Percentiles rank a stretch among this genome's conserved stretches.
These are phyloP conservation scores for Tyrophagus putrescentiae DNA, from an alignment of 1,140 invertebrate species.

Conservation along the genomic window DNA sequence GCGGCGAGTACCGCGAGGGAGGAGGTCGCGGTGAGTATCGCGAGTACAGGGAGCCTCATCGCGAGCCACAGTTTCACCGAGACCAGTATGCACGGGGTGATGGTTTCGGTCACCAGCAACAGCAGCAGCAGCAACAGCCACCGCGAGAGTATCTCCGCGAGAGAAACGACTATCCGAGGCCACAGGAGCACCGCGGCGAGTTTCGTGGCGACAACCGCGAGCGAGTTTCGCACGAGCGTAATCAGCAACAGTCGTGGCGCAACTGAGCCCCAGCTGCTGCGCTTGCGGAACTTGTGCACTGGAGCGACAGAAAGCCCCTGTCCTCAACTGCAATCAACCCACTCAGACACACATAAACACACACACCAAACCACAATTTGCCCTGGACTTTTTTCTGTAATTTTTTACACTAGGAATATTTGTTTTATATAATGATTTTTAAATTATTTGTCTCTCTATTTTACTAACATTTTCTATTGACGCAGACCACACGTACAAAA, in stretches of 20 bases:
- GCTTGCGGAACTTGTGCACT: too few species aligned
- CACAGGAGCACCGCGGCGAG: neutral
- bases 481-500: too few species aligned
- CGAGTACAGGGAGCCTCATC: neutral
- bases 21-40: neutral
- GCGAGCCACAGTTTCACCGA: neutral
- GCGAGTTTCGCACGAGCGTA: neutral
- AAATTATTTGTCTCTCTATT: too few species aligned
- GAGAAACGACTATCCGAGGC: neutral
- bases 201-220: neutral
- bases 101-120: neutral
- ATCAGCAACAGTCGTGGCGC: neutral
- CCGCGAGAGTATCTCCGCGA: neutral
- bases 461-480: too few species aligned
- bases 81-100: slow-evolving; percentile 1
- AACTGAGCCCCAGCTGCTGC: neutral
- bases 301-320: too few species aligned
- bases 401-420: too few species aligned
- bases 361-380: too few species aligned
- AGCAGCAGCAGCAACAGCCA: neutral
- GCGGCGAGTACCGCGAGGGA: neutral
- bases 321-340: too few species aligned
- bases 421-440: too few species aligned
- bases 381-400: too few species aligned
- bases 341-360: too few species aligned